These are phyloP conservation scores for Harpalus rubripes DNA, from an alignment of 2,888 invertebrate species.

Conservation along the genomic window DNA sequence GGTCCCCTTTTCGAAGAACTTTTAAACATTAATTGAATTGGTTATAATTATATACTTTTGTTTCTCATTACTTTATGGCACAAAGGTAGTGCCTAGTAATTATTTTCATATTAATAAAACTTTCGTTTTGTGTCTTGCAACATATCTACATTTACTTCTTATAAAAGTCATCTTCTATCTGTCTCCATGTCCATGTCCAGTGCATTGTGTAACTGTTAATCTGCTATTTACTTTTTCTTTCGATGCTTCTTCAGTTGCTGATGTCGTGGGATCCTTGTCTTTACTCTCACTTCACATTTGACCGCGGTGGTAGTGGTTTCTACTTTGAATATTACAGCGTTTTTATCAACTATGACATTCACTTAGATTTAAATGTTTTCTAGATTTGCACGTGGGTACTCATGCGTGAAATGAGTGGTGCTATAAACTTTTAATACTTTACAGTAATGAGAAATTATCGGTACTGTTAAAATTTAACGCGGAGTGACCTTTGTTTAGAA, in stretches of 20 bases:
- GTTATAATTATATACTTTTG: too few species aligned
- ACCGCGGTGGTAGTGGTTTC: not conserved
- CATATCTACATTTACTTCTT: not conserved
- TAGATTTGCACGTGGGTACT: not conserved
- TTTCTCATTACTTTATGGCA: too few species aligned
- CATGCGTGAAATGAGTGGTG: not conserved
- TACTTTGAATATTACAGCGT: not conserved
- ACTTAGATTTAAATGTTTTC: slow-evolving; percentile 7
- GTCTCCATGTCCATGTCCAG: not conserved
- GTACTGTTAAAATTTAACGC: not conserved
- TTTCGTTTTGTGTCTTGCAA: not conserved
- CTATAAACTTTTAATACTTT: not conserved
- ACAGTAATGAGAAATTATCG: not conserved
- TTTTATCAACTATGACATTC: not conserved
- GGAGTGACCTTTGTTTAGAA: not conserved
- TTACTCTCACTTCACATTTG: not conserved
- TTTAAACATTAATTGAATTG: too few species aligned
- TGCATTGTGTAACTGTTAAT: not conserved
- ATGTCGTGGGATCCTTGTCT: not conserved
- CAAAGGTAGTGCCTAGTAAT: too few species aligned
- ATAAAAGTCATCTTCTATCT: not conserved
- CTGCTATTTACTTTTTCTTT: not conserved
- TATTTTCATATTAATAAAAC: not conserved
- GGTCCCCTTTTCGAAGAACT: too few species aligned
- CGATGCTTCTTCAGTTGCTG: not conserved